Evolutionary conservation across 2,888 invertebrate species (phyloP).

Genomic region (Heliconius sara): DNA sequence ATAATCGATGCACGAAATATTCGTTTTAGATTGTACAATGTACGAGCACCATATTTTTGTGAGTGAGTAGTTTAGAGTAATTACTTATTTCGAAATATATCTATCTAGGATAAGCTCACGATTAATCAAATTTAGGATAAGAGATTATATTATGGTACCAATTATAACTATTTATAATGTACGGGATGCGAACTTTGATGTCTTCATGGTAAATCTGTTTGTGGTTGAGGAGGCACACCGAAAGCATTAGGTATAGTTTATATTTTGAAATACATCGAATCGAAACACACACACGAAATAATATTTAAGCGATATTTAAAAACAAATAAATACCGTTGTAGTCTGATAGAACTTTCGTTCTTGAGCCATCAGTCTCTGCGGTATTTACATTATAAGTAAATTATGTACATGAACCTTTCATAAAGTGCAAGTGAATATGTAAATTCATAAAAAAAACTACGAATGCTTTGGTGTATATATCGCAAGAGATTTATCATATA

Average conservation of each 20-base stretch:
- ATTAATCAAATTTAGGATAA: slow-evolving; percentile 38
- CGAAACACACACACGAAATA: slow-evolving; percentile 24
- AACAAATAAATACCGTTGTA: slow-evolving; percentile 67
- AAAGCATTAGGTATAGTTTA: slow-evolving; percentile 55
- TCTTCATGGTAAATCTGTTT: slow-evolving; percentile 60
- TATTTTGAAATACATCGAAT: slow-evolving; percentile 35
- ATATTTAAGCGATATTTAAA: slow-evolving; percentile 43
- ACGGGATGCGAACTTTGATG: slow-evolving; percentile 68
- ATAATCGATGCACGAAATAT: slow-evolving; percentile 47
- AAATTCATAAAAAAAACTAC: slow-evolving; percentile 7
- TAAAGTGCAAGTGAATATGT: neutral
- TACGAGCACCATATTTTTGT: slow-evolving; percentile 52
- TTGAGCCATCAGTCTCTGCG: slow-evolving; percentile 79
- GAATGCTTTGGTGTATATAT: slow-evolving; percentile 42
- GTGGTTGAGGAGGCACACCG: slow-evolving; percentile 75
- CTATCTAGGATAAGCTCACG: slow-evolving; percentile 37
- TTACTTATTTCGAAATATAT: slow-evolving; percentile 41
- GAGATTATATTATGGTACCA: slow-evolving; percentile 30
- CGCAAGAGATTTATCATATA: slow-evolving; percentile 38
- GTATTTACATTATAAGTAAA: slow-evolving; percentile 61
- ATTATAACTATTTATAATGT: slow-evolving; percentile 28
- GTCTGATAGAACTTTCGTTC: slow-evolving; percentile 79
- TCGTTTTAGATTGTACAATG: slow-evolving; percentile 40
- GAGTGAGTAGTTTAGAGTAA: slow-evolving; percentile 47
- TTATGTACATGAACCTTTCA: neutral